phyloP scores from a whole-genome alignment of 1,140 invertebrate species.

The Oryctes rhinoceros region DNA sequence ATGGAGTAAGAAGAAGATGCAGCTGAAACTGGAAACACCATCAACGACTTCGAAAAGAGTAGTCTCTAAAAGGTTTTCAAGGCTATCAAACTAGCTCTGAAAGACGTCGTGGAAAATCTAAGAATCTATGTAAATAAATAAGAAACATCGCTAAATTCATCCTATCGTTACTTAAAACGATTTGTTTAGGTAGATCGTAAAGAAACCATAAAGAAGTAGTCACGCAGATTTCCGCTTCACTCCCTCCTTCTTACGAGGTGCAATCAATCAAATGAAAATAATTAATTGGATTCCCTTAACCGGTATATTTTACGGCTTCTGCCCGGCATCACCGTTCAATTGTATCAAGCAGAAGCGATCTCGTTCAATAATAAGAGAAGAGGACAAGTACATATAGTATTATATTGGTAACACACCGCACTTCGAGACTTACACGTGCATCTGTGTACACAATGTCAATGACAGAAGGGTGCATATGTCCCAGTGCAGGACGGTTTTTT shows the following conservation, averaged over 20 bases:
- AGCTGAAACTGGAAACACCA: too few relatives aligned
- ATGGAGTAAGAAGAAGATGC: too few relatives aligned
- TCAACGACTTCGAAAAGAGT: too few relatives aligned
- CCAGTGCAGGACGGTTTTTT: background rate
- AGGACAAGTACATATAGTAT: background rate
- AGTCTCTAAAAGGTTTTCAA: too few relatives aligned
- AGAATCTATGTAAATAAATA: too few relatives aligned
- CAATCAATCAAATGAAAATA: background rate
- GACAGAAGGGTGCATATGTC: background rate
- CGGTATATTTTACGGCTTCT: background rate
- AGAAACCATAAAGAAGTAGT: background rate
- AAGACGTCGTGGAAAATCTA: too few relatives aligned
- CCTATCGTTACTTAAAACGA: too few relatives aligned
- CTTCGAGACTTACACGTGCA: conserved; percentile 14
- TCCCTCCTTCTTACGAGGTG: background rate
- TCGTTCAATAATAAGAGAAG: background rate
- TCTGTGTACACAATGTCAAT: conserved; percentile 17
- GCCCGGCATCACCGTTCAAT: background rate
- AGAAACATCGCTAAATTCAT: too few relatives aligned
- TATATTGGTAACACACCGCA: conserved; percentile 2
- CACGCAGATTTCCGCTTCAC: background rate
- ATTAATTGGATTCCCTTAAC: background rate
- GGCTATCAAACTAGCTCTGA: too few relatives aligned
- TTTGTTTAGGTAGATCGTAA: background rate
- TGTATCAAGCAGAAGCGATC: background rate